These are phyloP conservation scores for Euphonia xanthogaster DNA, from an alignment of 2,797 vertebrate genomes.

Conservation along the genomic window DNA sequence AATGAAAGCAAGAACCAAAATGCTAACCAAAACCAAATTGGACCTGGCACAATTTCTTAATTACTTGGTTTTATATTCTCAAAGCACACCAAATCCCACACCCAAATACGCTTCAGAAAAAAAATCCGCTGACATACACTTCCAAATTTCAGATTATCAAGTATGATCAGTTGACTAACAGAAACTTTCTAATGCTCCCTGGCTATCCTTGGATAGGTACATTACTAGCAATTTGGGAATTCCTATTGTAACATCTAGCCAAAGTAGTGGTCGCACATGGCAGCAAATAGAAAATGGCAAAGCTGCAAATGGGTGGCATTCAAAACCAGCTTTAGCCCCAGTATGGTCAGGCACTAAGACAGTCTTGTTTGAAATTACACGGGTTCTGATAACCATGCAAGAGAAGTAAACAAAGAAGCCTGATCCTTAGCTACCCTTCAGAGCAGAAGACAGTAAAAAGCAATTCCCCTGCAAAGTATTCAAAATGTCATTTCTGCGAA, in stretches of 20 bases:
- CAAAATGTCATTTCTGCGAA: background rate
- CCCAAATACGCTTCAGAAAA: background rate
- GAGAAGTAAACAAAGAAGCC: background rate
- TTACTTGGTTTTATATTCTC: background rate
- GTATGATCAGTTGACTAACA: background rate
- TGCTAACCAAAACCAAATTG: background rate
- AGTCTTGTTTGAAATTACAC: background rate
- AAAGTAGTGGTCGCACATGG: background rate
- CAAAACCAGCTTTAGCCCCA: background rate
- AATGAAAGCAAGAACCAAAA: background rate
- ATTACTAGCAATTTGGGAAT: background rate
- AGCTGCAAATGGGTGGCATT: background rate
- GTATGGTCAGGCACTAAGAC: background rate
- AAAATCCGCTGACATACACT: background rate
- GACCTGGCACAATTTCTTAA: background rate
- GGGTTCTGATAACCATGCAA: background rate
- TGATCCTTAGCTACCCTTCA: background rate
- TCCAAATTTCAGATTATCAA: background rate
- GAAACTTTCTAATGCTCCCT: background rate
- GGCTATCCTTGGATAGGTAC: background rate
- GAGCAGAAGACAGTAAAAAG: background rate
- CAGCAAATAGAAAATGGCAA: rapidly evolving
- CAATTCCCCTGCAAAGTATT: background rate
- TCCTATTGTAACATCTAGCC: background rate
- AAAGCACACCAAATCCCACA: background rate